Base-by-base conservation (phyloP, 1,140 invertebrate genomes). In the Sogatella furcifera region DNA sequence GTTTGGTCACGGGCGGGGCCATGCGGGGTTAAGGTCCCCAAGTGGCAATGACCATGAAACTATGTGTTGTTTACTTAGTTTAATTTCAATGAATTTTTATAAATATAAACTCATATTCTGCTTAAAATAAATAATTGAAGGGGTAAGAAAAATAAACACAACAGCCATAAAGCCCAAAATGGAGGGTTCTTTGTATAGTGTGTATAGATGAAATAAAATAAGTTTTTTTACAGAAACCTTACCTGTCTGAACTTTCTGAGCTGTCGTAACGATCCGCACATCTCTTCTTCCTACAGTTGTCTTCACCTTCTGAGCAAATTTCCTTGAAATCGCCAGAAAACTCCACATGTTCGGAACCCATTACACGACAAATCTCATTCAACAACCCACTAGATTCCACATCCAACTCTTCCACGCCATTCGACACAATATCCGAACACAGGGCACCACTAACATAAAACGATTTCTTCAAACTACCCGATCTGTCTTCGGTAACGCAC, bases 181-280 rank as follows among this genome's bases (percentile, higher is more conserved):
- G 52, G 52, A 34, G 22, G 52, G 52, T 53, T 24, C 53, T 49
- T 49, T 49, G 46, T 49, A n/a, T 49, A 49, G 11, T 11, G 9
- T 17, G 15, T 8, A 49, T 19, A 49, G 10, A 49, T 55, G 22
- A 55, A 34, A 24, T 6, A 55, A 55, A 34, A 11, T 38, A 5
- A 31, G 24, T 17, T 34, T 55, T 34, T 55, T 55, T 2, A 55
- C 54, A 21, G 43, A 59, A 38, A 55, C 54, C 43, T 3, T 74
- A 90, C 88, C 88, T 91, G 85, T 91, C 88, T 76, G 88, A 89
- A 72, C 88, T 90, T 77, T 90, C 88, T 68, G 88, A 90, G 73
- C 88, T 90, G 79, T 91, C 88, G 79, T 89, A 90, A 79, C 88
- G 80, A 81, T 90, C 88, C 69, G 85, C 78, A 75, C 88, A 89